Conservation (phyloP, 2,888 invertebrate genomes). For the Schizaphis graminum region DNA sequence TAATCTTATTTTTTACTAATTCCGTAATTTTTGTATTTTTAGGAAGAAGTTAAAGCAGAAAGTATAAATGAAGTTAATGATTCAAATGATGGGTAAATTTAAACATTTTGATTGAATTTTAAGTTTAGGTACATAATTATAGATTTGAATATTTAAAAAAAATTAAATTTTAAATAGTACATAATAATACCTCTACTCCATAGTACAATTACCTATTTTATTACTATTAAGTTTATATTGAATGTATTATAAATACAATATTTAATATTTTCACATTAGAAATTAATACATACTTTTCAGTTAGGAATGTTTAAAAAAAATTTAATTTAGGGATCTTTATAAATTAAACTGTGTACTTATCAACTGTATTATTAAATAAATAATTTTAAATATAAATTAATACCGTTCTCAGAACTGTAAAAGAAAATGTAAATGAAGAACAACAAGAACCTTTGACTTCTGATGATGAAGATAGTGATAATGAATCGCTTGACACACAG, state of each 20-base stretch:
- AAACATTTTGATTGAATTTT: neutral
- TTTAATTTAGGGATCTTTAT: neutral
- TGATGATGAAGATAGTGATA: slow-evolving; percentile 59
- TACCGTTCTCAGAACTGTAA: slow-evolving; percentile 37
- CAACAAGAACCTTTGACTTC: slow-evolving; percentile 44
- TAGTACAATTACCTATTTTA: neutral
- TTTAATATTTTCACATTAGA: neutral
- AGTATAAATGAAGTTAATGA: slow-evolving; percentile 38
- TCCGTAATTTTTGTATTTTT: neutral
- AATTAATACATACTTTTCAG: neutral
- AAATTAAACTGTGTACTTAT: neutral
- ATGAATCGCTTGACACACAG: slow-evolving; percentile 63
- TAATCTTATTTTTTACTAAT: neutral
- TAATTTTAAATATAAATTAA: slow-evolving; percentile 31
- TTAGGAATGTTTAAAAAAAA: neutral
- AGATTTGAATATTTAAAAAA: neutral
- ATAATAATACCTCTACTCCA: neutral
- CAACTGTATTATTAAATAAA: neutral
- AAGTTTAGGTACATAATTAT: neutral
- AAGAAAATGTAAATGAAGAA: slow-evolving; percentile 46
- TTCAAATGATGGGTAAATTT: slow-evolving; percentile 47
- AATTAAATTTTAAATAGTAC: neutral
- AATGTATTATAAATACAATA: neutral
- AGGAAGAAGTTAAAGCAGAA: slow-evolving; percentile 46
- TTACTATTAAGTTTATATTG: neutral